These are phyloP conservation scores for Phenacoccus solenopsis DNA, from an alignment of 1,140 invertebrate genomes.

Conservation along the genomic window DNA sequence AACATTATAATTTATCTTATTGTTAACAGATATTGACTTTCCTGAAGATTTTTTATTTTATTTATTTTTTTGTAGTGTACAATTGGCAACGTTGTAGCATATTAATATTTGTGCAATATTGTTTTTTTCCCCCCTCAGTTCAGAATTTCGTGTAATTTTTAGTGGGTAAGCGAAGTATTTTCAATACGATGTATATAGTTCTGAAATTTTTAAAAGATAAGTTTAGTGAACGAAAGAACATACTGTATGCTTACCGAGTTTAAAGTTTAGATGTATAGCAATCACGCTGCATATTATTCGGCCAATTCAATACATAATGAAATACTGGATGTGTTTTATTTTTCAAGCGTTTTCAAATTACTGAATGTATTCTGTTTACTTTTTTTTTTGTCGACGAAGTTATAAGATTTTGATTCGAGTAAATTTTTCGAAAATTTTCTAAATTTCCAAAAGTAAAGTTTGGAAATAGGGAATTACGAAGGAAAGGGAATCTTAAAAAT, in stretches of 20 bases:
- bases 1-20: neutral
- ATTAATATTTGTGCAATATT: neutral
- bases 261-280: neutral
- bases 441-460: no score
- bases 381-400: no score
- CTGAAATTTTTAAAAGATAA: neutral
- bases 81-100: neutral
- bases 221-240: neutral
- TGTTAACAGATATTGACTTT: neutral
- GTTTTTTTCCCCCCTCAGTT: no score
- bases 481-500: no score
- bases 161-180: neutral
- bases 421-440: no score
- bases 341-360: no score
- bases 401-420: no score
- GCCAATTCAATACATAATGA: neutral
- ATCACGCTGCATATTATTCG: neutral
- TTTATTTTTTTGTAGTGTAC: neutral
- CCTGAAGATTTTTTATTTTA: neutral
- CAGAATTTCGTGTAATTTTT: neutral
- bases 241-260: neutral
- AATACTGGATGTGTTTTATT: neutral
- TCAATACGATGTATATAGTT: neutral
- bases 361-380: no score
- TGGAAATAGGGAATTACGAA: no score